Conservation (phyloP, 2,797 vertebrate species). For the Typhlichthys subterraneus region DNA sequence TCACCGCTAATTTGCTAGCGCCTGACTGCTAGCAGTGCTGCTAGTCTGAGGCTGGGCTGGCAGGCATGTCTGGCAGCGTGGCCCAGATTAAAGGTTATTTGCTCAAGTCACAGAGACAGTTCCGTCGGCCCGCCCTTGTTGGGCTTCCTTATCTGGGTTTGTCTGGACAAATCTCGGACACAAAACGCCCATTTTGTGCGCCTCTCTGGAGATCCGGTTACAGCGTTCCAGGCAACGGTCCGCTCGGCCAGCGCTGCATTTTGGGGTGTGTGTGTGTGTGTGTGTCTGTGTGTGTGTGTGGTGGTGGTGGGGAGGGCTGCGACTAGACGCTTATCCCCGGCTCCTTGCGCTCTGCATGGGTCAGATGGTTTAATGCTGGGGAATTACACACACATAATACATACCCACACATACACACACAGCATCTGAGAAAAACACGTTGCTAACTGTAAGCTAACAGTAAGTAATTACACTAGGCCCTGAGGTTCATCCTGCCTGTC, state of each 20-base stretch:
- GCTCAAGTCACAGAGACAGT: constrained; percentile 57
- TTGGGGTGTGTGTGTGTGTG: constrained; percentile 5
- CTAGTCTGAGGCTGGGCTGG: constrained; percentile 1
- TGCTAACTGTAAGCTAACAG: not conserved
- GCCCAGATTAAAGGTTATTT: constrained; percentile 68
- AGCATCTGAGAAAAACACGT: not conserved
- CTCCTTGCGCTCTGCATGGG: constrained; percentile 42
- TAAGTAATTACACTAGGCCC: not conserved
- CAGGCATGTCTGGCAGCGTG: constrained; percentile 42
- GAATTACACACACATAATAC: constrained; percentile 2
- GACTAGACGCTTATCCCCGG: constrained; percentile 62
- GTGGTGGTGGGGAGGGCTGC: constrained; percentile 10
- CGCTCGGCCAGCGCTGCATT: constrained; percentile 52
- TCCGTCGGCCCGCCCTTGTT: constrained; percentile 65
- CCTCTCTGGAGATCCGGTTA: constrained; percentile 79
- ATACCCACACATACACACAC: not conserved
- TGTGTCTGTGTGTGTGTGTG: not conserved
- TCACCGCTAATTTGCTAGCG: not conserved
- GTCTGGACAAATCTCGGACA: constrained; percentile 75
- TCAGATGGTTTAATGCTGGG: constrained; percentile 66
- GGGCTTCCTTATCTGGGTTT: constrained; percentile 72
- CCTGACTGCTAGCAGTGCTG: constrained; percentile 2
- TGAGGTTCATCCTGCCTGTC: not conserved
- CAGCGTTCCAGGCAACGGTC: constrained; percentile 69
- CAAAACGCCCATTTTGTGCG: constrained; percentile 79